Evolutionary conservation across 2,888 invertebrate species (phyloP).

Genomic region (Cataglyphis cursor): DNA sequence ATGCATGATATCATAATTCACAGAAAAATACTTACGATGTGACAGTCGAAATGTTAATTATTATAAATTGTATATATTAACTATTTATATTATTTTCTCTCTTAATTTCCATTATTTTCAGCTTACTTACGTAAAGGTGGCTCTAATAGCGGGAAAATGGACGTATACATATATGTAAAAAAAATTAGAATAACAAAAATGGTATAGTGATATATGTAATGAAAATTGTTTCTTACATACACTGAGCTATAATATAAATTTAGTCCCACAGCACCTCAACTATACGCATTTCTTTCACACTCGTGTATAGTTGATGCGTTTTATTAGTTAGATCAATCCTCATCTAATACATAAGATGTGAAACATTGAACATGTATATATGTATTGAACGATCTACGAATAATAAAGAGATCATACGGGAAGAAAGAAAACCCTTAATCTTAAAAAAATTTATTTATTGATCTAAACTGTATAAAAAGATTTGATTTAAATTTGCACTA

Average conservation of each 20-base stretch:
- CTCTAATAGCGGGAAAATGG: slow-evolving; percentile 21
- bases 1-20: background rate
- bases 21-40: background rate
- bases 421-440: background rate
- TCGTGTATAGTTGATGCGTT: slow-evolving; percentile 1
- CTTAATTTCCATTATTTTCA: slow-evolving; percentile 15
- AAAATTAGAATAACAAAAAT: slow-evolving; percentile 33
- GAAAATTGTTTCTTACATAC: slow-evolving; percentile 11
- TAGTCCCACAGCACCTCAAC: slow-evolving; percentile 18
- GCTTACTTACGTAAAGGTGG: slow-evolving; percentile 11
- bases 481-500: slow-evolving; percentile 60
- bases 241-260: slow-evolving; percentile 13
- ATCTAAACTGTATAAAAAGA: slow-evolving; percentile 63
- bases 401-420: slow-evolving; percentile 37
- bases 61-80: slow-evolving; percentile 40
- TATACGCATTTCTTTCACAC: slow-evolving; percentile 15
- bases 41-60: slow-evolving; percentile 5
- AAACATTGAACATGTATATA: slow-evolving; percentile 26
- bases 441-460: slow-evolving; percentile 71
- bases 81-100: background rate
- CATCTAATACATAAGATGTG: slow-evolving; percentile 27
- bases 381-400: slow-evolving; percentile 25
- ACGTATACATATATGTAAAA: slow-evolving; percentile 26
- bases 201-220: background rate
- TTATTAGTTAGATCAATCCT: slow-evolving; percentile 17